Evolutionary conservation across 2,797 vertebrate species (phyloP).

Genomic region (Etheostoma perlongum): DNA sequence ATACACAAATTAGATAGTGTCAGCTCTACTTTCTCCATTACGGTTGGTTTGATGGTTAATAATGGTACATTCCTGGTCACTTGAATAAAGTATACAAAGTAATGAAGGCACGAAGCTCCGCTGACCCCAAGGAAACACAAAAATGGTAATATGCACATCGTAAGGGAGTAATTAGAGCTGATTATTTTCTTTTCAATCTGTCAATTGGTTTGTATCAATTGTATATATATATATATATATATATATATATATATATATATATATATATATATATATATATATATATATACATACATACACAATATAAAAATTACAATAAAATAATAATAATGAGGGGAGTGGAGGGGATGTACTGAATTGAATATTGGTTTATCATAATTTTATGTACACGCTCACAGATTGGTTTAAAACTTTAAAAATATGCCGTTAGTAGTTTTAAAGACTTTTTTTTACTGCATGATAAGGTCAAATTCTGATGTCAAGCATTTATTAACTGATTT

Average conservation of each 20-base stretch:
- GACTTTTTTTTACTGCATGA: not conserved
- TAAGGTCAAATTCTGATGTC: not conserved
- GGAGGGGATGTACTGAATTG: not conserved
- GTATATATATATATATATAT: not conserved
- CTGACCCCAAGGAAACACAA: conserved; percentile 1
- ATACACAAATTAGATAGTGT: conserved; percentile 77
- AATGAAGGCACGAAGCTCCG: not conserved
- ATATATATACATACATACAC: too few relatives aligned
- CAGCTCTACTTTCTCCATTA: conserved; percentile 46
- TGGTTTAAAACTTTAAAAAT: conserved; percentile 7
- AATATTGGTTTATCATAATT: not conserved
- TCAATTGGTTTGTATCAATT: not conserved
- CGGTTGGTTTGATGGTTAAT: conserved; percentile 30
- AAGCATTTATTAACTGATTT: not conserved
- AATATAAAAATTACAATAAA: too few relatives aligned
- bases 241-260: not conserved
- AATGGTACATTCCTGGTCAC: conserved; percentile 36
- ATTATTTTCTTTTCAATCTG: not conserved
- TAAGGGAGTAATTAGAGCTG: not conserved
- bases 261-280: not conserved
- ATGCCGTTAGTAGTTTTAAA: not conserved
- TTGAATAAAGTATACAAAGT: not conserved
- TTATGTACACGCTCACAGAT: not conserved
- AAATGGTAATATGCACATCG: conserved; percentile 3
- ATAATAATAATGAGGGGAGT: not conserved